Evolutionary conservation across 2,888 invertebrate species (phyloP).

Genomic region (Oligia strigilis): DNA sequence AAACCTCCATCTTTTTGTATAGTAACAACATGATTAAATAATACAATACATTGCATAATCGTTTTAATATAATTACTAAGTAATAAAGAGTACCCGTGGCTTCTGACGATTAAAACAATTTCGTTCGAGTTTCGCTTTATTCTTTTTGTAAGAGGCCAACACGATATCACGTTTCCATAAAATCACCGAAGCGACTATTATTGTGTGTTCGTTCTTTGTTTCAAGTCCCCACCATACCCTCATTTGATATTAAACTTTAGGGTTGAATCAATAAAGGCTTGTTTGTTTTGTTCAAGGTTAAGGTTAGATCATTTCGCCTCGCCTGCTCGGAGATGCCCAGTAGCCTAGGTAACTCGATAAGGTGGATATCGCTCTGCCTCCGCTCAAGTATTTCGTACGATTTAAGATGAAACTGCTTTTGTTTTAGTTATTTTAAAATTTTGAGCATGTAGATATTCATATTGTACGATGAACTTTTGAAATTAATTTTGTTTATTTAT

Average conservation of each 20-base stretch:
- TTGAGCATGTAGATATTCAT: conserved; percentile 68
- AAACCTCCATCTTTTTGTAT: conserved; percentile 9
- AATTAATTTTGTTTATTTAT: conserved; percentile 39
- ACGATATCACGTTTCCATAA: conserved; percentile 90
- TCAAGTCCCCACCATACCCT: conserved; percentile 67
- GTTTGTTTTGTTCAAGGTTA: conserved; percentile 46
- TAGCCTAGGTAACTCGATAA: conserved; percentile 90
- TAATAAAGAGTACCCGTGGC: conserved; percentile 80
- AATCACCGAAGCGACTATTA: conserved; percentile 90
- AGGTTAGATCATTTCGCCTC: conserved; percentile 71
- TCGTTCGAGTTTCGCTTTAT: conserved; percentile 86
- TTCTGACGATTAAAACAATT: conserved; percentile 90
- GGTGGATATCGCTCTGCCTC: conserved; percentile 88
- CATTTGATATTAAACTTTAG: conserved; percentile 67
- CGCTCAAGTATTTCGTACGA: conserved; percentile 88
- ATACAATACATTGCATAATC: conserved; percentile 51
- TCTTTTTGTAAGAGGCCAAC: conserved; percentile 89
- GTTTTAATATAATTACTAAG: conserved; percentile 74
- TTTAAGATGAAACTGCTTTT: conserved; percentile 87
- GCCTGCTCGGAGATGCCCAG: conserved; percentile 82
- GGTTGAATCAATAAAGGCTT: conserved; percentile 50
- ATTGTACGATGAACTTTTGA: conserved; percentile 67
- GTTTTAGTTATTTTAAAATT: conserved; percentile 82
- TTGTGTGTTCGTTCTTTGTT: conserved; percentile 79
- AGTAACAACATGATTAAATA: conserved; percentile 15